Conservation (phyloP, 2,113 vertebrate genomes). For the Platycercus adscitus region DNA sequence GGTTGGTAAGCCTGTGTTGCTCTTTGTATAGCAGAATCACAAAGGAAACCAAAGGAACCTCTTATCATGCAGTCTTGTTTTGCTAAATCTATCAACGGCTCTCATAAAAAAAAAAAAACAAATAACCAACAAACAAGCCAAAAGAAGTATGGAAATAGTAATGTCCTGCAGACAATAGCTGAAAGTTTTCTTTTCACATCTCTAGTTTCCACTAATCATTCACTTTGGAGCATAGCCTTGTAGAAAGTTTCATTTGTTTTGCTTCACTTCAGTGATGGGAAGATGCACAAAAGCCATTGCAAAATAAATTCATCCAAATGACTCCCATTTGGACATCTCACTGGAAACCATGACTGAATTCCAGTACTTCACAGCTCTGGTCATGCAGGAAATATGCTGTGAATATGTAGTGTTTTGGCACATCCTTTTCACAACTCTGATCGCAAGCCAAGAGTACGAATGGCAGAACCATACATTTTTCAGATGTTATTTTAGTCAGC, state of each 20-base stretch:
- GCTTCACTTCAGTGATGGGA: not conserved
- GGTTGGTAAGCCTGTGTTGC: not conserved
- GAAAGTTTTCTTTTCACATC: not conserved
- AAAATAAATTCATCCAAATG: conserved; percentile 24
- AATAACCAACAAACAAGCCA: not conserved
- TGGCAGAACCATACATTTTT: conserved; percentile 25
- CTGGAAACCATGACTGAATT: conserved; percentile 39
- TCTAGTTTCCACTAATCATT: not conserved
- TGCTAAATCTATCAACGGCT: not conserved
- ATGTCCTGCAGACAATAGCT: not conserved
- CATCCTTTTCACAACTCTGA: not conserved
- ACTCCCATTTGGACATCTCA: not conserved
- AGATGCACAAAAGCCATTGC: not conserved
- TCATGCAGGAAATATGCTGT: conserved; percentile 15
- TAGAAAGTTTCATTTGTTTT: conserved; percentile 26
- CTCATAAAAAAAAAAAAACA: not conserved
- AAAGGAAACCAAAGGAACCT: not conserved
- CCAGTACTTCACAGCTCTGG: not conserved
- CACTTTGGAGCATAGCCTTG: not conserved
- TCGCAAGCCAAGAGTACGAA: not conserved
- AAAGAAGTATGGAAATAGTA: not conserved
- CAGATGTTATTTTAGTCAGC: conserved; percentile 11
- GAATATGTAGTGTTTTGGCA: conserved; percentile 29
- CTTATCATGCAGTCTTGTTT: not conserved
- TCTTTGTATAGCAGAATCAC: not conserved